Conservation (phyloP, 2,888 invertebrate genomes). For the Drosophila hamatofila region DNA sequence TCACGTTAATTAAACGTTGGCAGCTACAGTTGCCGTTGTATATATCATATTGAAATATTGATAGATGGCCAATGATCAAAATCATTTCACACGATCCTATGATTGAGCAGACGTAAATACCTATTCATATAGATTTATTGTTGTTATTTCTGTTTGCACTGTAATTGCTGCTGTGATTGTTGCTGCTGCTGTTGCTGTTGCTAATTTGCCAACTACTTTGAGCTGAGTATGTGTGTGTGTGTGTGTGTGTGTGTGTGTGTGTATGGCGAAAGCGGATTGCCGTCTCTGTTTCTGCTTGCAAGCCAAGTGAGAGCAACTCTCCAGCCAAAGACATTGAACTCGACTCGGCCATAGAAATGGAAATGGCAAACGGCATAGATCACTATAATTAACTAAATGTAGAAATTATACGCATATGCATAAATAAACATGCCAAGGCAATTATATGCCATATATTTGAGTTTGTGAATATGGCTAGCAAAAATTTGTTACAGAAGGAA, state of each 20-base stretch:
- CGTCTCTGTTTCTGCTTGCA: constrained; percentile 16
- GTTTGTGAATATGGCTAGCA: neutral
- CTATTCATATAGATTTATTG: constrained; percentile 22
- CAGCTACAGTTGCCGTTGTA: constrained; percentile 40
- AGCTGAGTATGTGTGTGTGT: constrained; percentile 38
- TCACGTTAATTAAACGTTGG: constrained; percentile 78
- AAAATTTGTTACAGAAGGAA: neutral
- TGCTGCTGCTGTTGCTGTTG: constrained; percentile 40
- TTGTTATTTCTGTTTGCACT: constrained; percentile 31
- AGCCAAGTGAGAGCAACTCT: constrained; percentile 64
- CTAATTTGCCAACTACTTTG: constrained; percentile 79
- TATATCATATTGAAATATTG: constrained; percentile 57
- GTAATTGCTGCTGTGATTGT: constrained; percentile 52
- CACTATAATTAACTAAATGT: constrained; percentile 69
- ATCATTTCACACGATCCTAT: constrained; percentile 78
- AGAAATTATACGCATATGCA: constrained; percentile 51
- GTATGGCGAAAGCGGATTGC: constrained; percentile 67
- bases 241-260: constrained; percentile 23
- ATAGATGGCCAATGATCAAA: constrained; percentile 76
- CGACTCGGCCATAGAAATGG: constrained; percentile 58
- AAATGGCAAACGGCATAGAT: constrained; percentile 57
- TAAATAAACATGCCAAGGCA: constrained; percentile 14
- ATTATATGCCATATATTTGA: neutral
- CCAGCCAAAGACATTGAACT: constrained; percentile 71
- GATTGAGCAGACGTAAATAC: constrained; percentile 56